These are phyloP conservation scores for Bradypodion pumilum DNA, from an alignment of 2,797 vertebrate species.

Conservation along the genomic window DNA sequence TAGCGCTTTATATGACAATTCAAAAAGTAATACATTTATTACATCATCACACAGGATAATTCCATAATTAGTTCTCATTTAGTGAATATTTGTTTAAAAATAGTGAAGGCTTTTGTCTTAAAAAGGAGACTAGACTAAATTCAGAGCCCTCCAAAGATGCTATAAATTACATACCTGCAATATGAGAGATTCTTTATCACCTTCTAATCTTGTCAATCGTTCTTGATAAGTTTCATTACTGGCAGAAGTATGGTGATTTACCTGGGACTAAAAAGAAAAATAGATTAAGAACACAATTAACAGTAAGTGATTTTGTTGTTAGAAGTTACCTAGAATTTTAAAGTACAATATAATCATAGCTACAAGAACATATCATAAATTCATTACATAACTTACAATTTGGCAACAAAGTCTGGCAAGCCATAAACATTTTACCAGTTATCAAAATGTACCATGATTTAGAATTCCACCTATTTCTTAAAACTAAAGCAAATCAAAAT, in stretches of 20 bases:
- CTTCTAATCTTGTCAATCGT: conserved; percentile 91
- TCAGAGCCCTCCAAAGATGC: not conserved
- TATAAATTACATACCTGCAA: conserved; percentile 84
- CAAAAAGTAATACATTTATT: not conserved
- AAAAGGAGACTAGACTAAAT: not conserved
- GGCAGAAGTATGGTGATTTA: conserved; percentile 78
- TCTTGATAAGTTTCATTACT: conserved; percentile 92
- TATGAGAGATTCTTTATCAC: conserved; percentile 94
- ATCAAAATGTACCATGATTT: not conserved
- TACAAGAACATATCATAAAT: not conserved
- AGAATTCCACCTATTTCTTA: not conserved
- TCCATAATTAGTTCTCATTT: not conserved
- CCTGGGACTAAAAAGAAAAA: conserved; percentile 75
- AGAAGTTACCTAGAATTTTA: not conserved
- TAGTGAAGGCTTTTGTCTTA: not conserved
- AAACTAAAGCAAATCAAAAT: not conserved
- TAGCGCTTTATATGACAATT: not conserved
- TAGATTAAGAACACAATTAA: conserved; percentile 21
- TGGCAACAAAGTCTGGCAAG: not conserved
- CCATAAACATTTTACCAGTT: not conserved
- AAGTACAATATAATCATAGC: accelerated
- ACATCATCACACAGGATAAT: not conserved
- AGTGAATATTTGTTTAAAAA: not conserved
- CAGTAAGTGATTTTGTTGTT: not conserved
- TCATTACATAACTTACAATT: not conserved